Base-by-base conservation (phyloP, 2,797 vertebrate species). In the Acestrorhynchus altus region DNA sequence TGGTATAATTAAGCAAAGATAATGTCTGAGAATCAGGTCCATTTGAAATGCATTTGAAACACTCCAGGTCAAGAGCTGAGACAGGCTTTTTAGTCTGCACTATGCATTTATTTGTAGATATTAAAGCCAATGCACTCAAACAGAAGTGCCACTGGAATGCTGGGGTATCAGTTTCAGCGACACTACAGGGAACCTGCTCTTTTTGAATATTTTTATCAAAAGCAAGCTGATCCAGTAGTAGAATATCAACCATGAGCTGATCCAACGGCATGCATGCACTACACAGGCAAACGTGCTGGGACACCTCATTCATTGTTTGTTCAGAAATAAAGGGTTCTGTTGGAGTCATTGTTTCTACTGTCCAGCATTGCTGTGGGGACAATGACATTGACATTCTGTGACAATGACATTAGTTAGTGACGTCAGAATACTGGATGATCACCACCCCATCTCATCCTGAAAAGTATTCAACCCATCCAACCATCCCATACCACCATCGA, bases 1-100 rank as follows among this genome's bases (percentile, higher is more conserved):
- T 52, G 46, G 46, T 39, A 51, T 52, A 31, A 69, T 69, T 69
- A 52, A 26, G 26, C 1, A 51, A 47, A 35, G 47, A 52, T 69
- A n/a, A 51, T 69, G 16, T 52, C n/a, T 35, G 47, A 69, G 28
- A 51, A 69, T 46, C 47, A 20, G 10, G 46, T 31, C 10, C 64
- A 61, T 61, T 61, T 61, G 4, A 39, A 22, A 2, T 18, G 24
- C 64, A 20, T 26, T 66, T 46, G 22, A 68, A 69, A 68, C 10
- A 10, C 39, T 35, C 46, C 18, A 69, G 47, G 18, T 69, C 18
- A 69, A 52, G 2, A 10, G 44, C 44, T 67, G 64, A 67, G 44
- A 16, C 44, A 9, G 15, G 8, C 44, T 16, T 39, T 46, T 61
- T 42, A 56, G 69, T 69, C n/a, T 11, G 13, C 8, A 35, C 24